Base-by-base conservation (phyloP, 2,113 vertebrate species). In the Pygoscelis adeliae region DNA sequence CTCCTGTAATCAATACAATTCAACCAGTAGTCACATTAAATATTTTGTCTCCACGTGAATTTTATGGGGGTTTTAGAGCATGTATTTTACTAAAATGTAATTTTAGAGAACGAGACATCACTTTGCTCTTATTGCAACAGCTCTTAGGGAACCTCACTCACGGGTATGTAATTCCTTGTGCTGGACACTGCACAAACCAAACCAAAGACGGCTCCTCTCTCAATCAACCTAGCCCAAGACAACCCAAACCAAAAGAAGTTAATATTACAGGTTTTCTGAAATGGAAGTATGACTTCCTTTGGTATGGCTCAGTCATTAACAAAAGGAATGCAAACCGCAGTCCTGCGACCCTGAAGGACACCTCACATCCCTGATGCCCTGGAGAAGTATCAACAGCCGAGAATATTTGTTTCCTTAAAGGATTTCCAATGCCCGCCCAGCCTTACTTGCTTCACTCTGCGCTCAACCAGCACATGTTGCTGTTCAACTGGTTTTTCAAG, bases 401-500 rank as follows among this genome's bases (percentile, higher is more conserved):
- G 46, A 83, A 22, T 11, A 86, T 17, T 52, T 69, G 15, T 81
- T 77, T 89, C 74, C 62, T 86, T 71, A 38, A 42, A 93, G n/a
- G 38, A 81, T 17, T 73, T 88, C 83, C 55, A 92, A 5, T 7
- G 14, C 17, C 67, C 1, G 5, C 11, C 63, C 30, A 22, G 10
- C 4, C 36, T 63, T 44, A 81, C 18, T 27, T 44, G 44, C 32
- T 15, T 65, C 46, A 76, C 46, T 80, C 55, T 32, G 6, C 53
- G 42, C 29, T 82, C 71, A 89, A 61, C 52, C 61, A 72, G 65
- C 36, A 71, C 65, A 36, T 3, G 11, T 9, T 87, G 53, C 77
- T 59, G 83, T 50, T 87, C 62, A 96, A 94, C 91, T 80, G 70
- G 81, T 95, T 89, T 91, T 91, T 89, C 90, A 67, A 76, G 83